phyloP scores from a whole-genome alignment of 2,888 invertebrate genomes.

The Meteorus colon region DNA sequence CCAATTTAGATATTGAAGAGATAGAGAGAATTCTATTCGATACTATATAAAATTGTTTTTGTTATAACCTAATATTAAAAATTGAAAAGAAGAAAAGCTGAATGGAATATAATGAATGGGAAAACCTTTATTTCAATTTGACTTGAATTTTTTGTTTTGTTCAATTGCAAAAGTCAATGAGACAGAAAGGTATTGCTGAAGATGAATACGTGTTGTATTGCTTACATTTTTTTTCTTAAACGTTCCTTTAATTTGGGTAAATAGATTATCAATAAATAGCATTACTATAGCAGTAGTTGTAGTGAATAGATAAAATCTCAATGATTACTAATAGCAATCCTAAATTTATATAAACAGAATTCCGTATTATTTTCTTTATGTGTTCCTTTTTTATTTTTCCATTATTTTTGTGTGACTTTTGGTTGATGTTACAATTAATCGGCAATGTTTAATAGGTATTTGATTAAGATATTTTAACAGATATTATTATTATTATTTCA shows the following conservation, averaged over 20 bases:
- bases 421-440: neutral
- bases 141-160: constrained; percentile 11
- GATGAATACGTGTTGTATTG: constrained; percentile 4
- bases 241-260: constrained; percentile 11
- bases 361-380: constrained; percentile 17
- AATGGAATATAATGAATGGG: neutral
- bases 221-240: neutral
- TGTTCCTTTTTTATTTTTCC: neutral
- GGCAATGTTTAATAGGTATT: neutral
- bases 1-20: neutral
- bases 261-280: constrained; percentile 22
- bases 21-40: neutral
- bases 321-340: constrained; percentile 35
- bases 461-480: constrained; percentile 4
- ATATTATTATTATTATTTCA: neutral
- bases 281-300: constrained; percentile 43
- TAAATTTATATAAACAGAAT: neutral
- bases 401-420: neutral
- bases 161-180: neutral
- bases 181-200: neutral
- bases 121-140: neutral
- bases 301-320: constrained; percentile 45
- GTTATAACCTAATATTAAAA: neutral
- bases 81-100: neutral
- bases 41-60: neutral